Evolutionary conservation across 2,888 invertebrate species (phyloP).

Genomic region (Standfussiana lucernea): DNA sequence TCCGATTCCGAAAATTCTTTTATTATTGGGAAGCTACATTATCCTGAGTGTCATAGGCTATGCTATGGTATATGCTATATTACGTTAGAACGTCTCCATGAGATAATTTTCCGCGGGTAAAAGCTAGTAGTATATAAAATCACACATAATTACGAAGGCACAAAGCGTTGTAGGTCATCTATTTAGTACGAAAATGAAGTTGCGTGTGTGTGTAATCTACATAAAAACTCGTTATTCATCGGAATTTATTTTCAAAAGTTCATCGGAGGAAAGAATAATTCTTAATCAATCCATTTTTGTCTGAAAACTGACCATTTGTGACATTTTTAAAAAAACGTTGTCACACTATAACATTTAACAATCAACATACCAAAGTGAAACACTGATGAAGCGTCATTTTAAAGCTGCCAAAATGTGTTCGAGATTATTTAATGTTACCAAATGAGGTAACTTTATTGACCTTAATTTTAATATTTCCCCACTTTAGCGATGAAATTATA

Average conservation of each 20-base stretch:
- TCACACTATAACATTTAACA: neutral
- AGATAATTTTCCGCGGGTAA: too few relatives aligned
- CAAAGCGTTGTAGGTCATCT: neutral
- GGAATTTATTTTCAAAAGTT: neutral
- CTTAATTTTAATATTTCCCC: constrained; percentile 27
- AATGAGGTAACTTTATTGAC: constrained; percentile 45
- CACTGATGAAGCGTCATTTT: constrained; percentile 25
- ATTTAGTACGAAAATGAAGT: neutral
- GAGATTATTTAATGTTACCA: constrained; percentile 39
- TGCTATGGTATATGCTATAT: too few relatives aligned
- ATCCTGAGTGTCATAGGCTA: too few relatives aligned
- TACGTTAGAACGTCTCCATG: too few relatives aligned
- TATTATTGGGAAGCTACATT: too few relatives aligned
- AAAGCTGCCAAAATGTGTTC: constrained; percentile 27
- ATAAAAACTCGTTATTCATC: neutral
- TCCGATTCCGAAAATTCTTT: too few relatives aligned
- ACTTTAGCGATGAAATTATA: constrained; percentile 15
- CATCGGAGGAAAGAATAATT: neutral
- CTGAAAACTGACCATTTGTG: neutral
- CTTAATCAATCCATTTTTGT: neutral
- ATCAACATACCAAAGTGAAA: neutral
- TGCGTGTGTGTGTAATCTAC: neutral
- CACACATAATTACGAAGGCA: too few relatives aligned
- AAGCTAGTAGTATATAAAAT: neutral
- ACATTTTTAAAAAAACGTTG: neutral